Percentiles rank a stretch among this genome's conserved stretches.
Conservation (phyloP, 2,888 invertebrate species). For the Drosophila nr. perissopoda region DNA sequence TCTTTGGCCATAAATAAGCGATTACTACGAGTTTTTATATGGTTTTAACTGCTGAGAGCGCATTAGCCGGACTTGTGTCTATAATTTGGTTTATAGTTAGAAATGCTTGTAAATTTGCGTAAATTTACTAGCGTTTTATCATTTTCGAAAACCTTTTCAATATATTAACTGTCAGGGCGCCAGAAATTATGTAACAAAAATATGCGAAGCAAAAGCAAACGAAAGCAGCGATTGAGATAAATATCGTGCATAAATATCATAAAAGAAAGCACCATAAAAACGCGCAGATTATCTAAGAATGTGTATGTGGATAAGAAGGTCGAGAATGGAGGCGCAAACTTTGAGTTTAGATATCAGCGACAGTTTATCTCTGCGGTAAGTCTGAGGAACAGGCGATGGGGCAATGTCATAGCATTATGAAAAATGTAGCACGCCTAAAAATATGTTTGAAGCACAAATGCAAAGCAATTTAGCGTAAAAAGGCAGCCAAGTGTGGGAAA, state of each 20-base stretch:
- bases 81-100: slow-evolving; percentile 51
- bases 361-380: slow-evolving; percentile 67
- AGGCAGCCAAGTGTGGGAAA: slow-evolving; percentile 39
- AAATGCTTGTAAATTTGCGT: slow-evolving; percentile 59
- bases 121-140: slow-evolving; percentile 53
- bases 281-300: slow-evolving; percentile 61
- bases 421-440: slow-evolving; percentile 74
- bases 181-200: slow-evolving; percentile 59
- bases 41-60: slow-evolving; percentile 24
- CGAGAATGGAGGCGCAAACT: slow-evolving; percentile 28
- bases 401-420: slow-evolving; percentile 65
- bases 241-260: slow-evolving; percentile 74
- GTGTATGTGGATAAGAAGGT: slow-evolving; percentile 15
- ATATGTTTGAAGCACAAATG: slow-evolving; percentile 67
- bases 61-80: slow-evolving; percentile 13
- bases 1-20: slow-evolving; percentile 53
- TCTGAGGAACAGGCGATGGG: slow-evolving; percentile 12
- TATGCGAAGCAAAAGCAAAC: slow-evolving; percentile 24
- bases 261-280: slow-evolving; percentile 73
- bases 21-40: slow-evolving; percentile 47
- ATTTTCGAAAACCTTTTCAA: slow-evolving; percentile 63
- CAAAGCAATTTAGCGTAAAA: slow-evolving; percentile 75
- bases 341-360: slow-evolving; percentile 67
- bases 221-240: slow-evolving; percentile 69
- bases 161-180: slow-evolving; percentile 69